Conservation (phyloP, 2,113 vertebrate species). For the Ctenodactylus gundi region DNA sequence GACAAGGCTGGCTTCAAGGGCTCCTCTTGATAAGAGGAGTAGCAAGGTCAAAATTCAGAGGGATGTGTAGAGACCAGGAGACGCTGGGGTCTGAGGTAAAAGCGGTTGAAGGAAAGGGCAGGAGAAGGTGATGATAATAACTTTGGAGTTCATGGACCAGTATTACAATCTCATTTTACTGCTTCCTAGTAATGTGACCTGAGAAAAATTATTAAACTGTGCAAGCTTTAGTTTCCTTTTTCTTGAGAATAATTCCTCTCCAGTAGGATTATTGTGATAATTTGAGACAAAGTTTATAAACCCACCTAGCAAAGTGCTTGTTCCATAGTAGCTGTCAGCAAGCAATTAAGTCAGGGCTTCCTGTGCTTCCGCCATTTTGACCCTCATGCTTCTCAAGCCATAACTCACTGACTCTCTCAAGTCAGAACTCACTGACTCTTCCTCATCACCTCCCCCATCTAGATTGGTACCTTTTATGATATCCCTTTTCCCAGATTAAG, state of each 20-base stretch:
- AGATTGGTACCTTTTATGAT: neutral
- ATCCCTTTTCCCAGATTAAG: neutral
- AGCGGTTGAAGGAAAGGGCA: rapidly evolving
- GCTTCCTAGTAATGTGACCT: neutral
- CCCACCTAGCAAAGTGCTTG: neutral
- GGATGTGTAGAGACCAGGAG: too few relatives aligned
- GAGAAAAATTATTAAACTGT: neutral
- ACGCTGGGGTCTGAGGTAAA: too few relatives aligned
- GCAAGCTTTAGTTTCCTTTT: neutral
- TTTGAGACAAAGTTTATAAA: neutral
- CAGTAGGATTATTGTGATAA: neutral
- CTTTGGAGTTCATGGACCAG: neutral
- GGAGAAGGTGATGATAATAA: neutral
- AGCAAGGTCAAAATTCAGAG: neutral
- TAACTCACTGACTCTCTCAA: neutral
- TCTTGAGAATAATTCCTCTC: neutral
- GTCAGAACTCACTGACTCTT: neutral
- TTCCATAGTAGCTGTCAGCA: neutral
- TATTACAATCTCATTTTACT: neutral
- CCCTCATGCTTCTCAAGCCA: neutral
- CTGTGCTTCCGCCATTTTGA: neutral
- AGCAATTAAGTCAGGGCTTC: neutral
- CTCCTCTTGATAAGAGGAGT: neutral
- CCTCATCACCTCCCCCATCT: neutral
- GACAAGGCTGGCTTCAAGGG: neutral